Evolutionary conservation across 2,797 vertebrate genomes (phyloP).

Genomic region (Remorina albescens): DNA sequence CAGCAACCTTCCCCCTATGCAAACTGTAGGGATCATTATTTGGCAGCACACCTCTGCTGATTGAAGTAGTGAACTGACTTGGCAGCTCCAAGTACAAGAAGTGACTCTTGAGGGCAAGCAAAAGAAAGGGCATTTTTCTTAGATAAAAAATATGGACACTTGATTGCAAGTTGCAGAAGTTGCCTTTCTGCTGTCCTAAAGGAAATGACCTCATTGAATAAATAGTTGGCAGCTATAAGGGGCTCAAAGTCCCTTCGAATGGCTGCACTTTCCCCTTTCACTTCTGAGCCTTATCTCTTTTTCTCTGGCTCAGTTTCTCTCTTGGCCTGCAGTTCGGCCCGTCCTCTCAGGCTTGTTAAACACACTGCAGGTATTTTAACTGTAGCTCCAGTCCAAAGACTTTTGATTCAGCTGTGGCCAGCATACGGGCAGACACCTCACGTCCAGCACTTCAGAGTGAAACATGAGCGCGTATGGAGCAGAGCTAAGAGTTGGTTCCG

Average conservation of each 20-base stretch:
- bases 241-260: conserved; percentile 75
- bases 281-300: conserved; percentile 68
- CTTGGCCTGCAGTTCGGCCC: conserved; percentile 33
- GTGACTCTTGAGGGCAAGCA: conserved; percentile 49
- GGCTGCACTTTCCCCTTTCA: conserved; percentile 71
- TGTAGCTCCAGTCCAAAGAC: conserved; percentile 33
- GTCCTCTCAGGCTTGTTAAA: conserved; percentile 55
- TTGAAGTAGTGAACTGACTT: conserved; percentile 46
- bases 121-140: conserved; percentile 46
- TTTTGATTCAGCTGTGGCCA: conserved; percentile 34
- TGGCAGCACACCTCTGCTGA: conserved; percentile 61
- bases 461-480: conserved; percentile 26
- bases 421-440: conserved; percentile 33
- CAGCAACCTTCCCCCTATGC: conserved; percentile 35
- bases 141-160: conserved; percentile 50
- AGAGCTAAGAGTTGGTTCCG: not conserved
- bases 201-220: conserved; percentile 82
- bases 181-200: conserved; percentile 64
- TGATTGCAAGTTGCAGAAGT: conserved; percentile 63
- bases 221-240: conserved; percentile 77
- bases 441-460: conserved; percentile 34
- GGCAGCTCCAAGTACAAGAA: conserved; percentile 31
- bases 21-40: conserved; percentile 59
- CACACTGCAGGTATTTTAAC: conserved; percentile 72
- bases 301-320: conserved; percentile 46